phyloP scores from a whole-genome alignment of 2,888 invertebrate species.

The Anagyrus pseudococci region DNA sequence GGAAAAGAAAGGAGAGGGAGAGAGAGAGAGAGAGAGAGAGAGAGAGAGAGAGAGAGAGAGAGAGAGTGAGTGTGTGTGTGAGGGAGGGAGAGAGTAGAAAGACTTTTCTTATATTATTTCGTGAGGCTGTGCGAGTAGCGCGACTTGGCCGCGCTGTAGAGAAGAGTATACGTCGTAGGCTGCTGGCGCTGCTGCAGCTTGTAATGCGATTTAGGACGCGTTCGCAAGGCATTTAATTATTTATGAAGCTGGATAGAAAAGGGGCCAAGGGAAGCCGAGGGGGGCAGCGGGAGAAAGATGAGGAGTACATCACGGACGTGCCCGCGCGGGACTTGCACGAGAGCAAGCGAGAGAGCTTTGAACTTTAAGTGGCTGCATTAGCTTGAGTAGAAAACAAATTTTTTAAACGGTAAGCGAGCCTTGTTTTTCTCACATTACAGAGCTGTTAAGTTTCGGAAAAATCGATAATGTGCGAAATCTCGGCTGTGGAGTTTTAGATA shows the following conservation, averaged over 20 bases:
- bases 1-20: too few species aligned
- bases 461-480: too few species aligned
- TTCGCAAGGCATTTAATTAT: constrained; percentile 30
- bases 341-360: not conserved
- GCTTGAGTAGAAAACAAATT: not conserved
- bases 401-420: not conserved
- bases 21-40: too few species aligned
- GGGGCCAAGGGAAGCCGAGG: not conserved
- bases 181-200: not conserved
- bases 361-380: not conserved
- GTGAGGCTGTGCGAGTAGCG: constrained; percentile 1
- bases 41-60: too few species aligned
- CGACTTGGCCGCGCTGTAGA: not conserved
- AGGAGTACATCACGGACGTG: not conserved
- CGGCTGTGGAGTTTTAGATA: too few species aligned
- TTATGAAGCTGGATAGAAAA: constrained; percentile 23
- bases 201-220: constrained; percentile 17
- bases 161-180: not conserved
- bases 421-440: not conserved
- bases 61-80: not conserved
- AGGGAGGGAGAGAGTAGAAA: constrained; percentile 4
- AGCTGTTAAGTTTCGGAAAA: not conserved
- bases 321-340: not conserved
- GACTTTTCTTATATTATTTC: constrained; percentile 31
- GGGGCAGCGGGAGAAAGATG: not conserved